These are phyloP conservation scores for Epistrophella euchroma DNA, from an alignment of 2,888 invertebrate genomes.

Conservation along the genomic window DNA sequence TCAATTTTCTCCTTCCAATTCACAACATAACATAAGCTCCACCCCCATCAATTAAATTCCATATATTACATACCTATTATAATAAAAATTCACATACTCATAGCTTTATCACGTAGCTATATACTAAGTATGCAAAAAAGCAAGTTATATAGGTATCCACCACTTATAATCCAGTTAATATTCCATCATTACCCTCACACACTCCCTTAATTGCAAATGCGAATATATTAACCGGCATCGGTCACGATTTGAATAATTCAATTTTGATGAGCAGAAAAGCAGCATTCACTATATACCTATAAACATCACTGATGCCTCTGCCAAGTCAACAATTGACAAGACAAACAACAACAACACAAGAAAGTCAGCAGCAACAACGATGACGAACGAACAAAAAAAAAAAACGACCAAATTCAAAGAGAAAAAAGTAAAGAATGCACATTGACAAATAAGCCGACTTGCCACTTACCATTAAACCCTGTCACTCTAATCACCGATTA, in stretches of 20 bases:
- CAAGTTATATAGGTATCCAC: slow-evolving; percentile 49
- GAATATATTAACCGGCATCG: slow-evolving; percentile 65
- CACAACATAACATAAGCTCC: slow-evolving; percentile 39
- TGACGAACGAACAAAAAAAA: neutral
- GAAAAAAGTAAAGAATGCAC: slow-evolving; percentile 36
- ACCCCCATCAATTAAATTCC: slow-evolving; percentile 49
- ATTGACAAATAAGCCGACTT: slow-evolving; percentile 60
- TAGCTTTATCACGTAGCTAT: slow-evolving; percentile 45
- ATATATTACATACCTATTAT: neutral
- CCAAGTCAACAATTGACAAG: slow-evolving; percentile 11
- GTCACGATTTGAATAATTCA: slow-evolving; percentile 74
- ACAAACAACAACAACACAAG: slow-evolving; percentile 11
- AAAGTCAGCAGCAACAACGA: neutral
- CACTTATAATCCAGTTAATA: slow-evolving; percentile 74
- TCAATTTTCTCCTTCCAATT: slow-evolving; percentile 3
- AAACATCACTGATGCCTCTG: slow-evolving; percentile 8
- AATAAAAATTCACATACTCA: slow-evolving; percentile 9
- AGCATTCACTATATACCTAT: slow-evolving; percentile 26
- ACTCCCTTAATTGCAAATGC: slow-evolving; percentile 64
- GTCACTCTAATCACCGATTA: slow-evolving; percentile 70
- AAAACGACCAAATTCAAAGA: slow-evolving; percentile 33
- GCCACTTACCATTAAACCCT: slow-evolving; percentile 46
- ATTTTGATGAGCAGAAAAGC: slow-evolving; percentile 64
- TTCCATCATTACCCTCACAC: slow-evolving; percentile 71
- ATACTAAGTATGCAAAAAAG: slow-evolving; percentile 6